Evolutionary conservation across 53 echinoderm and acorn worm genomes (phyloP).

Genomic region (Mesocentrotus franciscanus): DNA sequence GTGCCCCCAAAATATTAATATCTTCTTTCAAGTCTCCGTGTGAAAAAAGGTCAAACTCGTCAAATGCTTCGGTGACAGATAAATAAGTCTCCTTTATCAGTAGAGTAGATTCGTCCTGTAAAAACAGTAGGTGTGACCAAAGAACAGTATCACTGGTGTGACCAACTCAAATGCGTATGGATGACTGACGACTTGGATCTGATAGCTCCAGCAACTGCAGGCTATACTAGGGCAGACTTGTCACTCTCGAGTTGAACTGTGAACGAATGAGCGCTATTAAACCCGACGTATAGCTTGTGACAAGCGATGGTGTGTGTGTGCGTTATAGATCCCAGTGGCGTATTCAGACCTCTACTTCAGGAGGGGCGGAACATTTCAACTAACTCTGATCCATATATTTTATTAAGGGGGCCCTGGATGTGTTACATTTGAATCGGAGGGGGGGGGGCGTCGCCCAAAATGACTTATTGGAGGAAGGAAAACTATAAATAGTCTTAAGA

Average conservation of each 20-base stretch:
- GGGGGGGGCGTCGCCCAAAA: too few relatives aligned
- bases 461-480: too few relatives aligned
- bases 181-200: not conserved
- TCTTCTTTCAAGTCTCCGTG: not conserved
- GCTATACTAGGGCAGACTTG: not conserved
- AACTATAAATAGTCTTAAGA: too few relatives aligned
- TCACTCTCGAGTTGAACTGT: not conserved
- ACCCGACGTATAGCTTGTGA: not conserved
- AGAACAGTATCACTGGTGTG: not conserved
- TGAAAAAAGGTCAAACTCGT: not conserved
- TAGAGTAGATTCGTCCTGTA: not conserved
- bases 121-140: not conserved
- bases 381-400: too few relatives aligned
- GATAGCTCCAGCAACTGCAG: not conserved
- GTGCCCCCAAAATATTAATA: not conserved
- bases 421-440: too few relatives aligned
- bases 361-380: too few relatives aligned
- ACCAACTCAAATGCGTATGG: not conserved
- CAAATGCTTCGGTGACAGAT: not conserved
- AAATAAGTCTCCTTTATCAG: not conserved
- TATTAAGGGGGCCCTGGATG: too few relatives aligned
- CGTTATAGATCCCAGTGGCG: too few relatives aligned
- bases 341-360: too few relatives aligned
- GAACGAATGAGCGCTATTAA: constrained; percentile 17
- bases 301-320: not conserved